Percentiles rank a stretch among this genome's conserved stretches.
phyloP scores from a whole-genome alignment of 2,113 vertebrate genomes.

The Neolamprologus hecqui region DNA sequence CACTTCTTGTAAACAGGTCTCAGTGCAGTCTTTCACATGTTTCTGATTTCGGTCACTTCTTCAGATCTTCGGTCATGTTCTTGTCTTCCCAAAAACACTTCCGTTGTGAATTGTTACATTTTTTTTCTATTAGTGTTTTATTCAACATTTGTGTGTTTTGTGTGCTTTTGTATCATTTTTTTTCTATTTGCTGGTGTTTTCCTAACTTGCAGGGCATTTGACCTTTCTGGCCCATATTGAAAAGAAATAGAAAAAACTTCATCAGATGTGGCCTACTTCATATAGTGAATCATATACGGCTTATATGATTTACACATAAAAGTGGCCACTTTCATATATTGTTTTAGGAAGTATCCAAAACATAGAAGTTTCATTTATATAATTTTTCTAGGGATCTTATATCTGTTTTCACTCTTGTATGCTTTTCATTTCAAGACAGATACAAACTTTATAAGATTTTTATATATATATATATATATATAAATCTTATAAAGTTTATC shows the following conservation, averaged over 20 bases:
- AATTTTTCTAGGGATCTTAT: neutral
- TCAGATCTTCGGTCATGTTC: neutral
- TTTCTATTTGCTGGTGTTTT: neutral
- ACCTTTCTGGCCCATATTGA: neutral
- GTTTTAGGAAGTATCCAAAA: neutral
- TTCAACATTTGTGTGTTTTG: neutral
- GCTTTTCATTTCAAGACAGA: neutral
- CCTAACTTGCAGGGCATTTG: neutral
- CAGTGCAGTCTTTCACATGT: neutral
- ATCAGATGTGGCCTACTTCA: neutral
- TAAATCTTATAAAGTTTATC: accelerated
- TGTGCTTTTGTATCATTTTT: neutral
- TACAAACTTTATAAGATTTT: neutral
- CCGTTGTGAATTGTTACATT: neutral
- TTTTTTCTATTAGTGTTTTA: neutral
- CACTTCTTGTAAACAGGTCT: neutral
- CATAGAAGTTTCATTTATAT: neutral
- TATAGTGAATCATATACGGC: neutral
- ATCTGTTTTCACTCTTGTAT: neutral
- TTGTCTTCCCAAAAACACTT: neutral
- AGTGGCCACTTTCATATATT: neutral
- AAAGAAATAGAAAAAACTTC: neutral
- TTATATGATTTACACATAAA: neutral
- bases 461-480: neutral
- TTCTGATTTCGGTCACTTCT: neutral